Percentiles rank a stretch among this genome's conserved stretches.
Evolutionary conservation across 2,113 vertebrate genomes (phyloP).

Genomic region (Fregetta grallaria): DNA sequence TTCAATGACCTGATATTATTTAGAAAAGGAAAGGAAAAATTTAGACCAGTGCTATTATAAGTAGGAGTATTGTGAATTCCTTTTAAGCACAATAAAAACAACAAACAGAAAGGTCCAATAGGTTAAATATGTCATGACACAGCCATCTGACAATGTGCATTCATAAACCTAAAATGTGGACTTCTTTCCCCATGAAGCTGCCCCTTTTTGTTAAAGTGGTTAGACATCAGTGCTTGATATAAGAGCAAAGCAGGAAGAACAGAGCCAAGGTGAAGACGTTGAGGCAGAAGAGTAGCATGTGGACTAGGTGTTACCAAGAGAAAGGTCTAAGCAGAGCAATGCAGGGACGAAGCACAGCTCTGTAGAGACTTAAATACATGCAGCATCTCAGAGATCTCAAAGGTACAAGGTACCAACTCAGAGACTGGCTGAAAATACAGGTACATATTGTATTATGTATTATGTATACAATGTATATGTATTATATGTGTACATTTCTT

Average conservation of each 20-base stretch:
- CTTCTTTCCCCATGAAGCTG: neutral
- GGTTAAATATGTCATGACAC: neutral
- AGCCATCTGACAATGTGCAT: neutral
- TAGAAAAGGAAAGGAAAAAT: neutral
- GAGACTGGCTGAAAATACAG: neutral
- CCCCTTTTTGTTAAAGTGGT: neutral
- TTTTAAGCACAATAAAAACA: neutral
- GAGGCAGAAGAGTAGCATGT: neutral
- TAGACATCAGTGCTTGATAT: neutral
- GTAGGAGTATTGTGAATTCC: neutral
- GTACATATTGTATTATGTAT: neutral
- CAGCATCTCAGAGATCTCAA: neutral
- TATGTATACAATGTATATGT: neutral
- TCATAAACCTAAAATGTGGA: neutral
- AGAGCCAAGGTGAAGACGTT: neutral
- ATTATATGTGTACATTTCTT: neutral
- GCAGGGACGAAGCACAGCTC: neutral
- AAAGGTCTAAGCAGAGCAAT: neutral
- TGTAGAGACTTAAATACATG: neutral
- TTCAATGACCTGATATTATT: neutral
- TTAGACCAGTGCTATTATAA: neutral
- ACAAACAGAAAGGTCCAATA: neutral
- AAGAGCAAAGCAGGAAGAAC: neutral
- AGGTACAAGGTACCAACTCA: neutral
- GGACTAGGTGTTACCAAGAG: neutral